Evolutionary conservation across 2,113 vertebrate species (phyloP), one percentile per base, ranked within the genome.

Genomic region (Nothoprocta perdicaria): DNA sequence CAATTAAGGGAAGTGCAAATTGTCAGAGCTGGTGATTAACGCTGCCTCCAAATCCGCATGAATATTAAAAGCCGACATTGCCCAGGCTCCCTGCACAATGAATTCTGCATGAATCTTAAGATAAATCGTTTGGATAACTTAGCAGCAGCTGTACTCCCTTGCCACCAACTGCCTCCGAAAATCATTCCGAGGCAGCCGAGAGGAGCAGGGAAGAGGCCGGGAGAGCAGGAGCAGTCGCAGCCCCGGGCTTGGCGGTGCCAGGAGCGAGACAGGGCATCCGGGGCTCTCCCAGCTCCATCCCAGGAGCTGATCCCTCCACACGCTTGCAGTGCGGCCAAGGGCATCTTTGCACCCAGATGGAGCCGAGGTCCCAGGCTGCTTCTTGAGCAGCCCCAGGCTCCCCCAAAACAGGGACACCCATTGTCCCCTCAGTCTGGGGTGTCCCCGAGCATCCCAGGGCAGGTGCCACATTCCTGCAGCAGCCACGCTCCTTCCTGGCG

Each of bases 11-110:
- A 96, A 97, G 96, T 95, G 96, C 95, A 96, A 97, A 97, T 96
- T 96, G 96, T 95, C 94, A 94, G 95, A 91, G 79, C 95, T 96
- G 14, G n/a, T 98, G 97, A 97, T 97, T 97, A 97, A 96, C 95
- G 48, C 96, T 43, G 94, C 94, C 93, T 96, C 95, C 88, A 85
- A 96, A 98, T 95, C 97, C 96, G 62, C 97, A 97, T 98, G 98
- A 98, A 98, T 98, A 98, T 98, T 98, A 98, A 98, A 98, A 96
- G 83, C 89, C 96, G 97, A 96, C 98, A 97, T 90, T 75, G 95
- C 97, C 95, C 97, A 75, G 78, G 94, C 96, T 97, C 97, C 97
- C 97, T 61, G 94, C 96, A 96, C 97, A 89, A 98, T 97, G 97
- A 98, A 98, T 98, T 98, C 97, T 96, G 95, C 80, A 97, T 97